A percentile compares a stretch with the other conserved stretches of the same genome.
Conservation (phyloP, 2,888 invertebrate genomes). For the Sinopyrophorus schimmeli region DNA sequence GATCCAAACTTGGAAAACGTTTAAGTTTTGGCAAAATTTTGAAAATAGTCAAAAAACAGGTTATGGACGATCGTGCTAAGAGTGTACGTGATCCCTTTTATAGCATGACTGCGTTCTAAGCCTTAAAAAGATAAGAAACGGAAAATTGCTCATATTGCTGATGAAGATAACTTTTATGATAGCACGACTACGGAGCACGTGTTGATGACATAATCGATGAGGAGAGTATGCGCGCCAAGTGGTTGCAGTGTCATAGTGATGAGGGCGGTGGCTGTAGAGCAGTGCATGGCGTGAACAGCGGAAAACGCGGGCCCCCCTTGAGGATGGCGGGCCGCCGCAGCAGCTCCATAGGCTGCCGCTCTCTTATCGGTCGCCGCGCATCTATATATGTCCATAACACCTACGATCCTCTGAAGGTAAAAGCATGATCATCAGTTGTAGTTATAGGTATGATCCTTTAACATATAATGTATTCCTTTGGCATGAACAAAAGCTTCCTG, state of each 20-base stretch:
- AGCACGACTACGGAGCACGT: slow-evolving; percentile 37
- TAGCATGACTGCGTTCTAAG: too few species aligned
- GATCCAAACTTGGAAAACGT: too few species aligned
- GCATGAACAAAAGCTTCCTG: too few species aligned
- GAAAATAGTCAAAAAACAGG: too few species aligned
- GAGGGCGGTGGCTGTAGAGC: slow-evolving; percentile 45
- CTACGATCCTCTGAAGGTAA: slow-evolving; percentile 70
- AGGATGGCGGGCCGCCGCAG: slow-evolving; percentile 64
- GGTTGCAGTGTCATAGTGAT: slow-evolving; percentile 39
- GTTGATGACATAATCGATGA: slow-evolving; percentile 45
- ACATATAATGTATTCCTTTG: too few species aligned
- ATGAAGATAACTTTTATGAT: slow-evolving; percentile 11
- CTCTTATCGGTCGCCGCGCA: slow-evolving; percentile 66
- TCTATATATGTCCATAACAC: slow-evolving; percentile 67
- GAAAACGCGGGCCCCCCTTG: slow-evolving; percentile 40
- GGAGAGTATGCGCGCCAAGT: slow-evolving; percentile 40
- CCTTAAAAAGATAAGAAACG: neutral
- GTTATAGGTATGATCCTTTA: slow-evolving; percentile 6
- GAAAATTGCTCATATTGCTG: slow-evolving; percentile 4
- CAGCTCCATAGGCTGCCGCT: slow-evolving; percentile 69
- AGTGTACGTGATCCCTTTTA: too few species aligned
- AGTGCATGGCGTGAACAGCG: slow-evolving; percentile 43
- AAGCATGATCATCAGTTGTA: slow-evolving; percentile 9
- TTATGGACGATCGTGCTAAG: too few species aligned
- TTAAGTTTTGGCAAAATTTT: too few species aligned